Evolutionary conservation across 1,140 invertebrate genomes (phyloP).

Genomic region (Drosophila ficusphila): DNA sequence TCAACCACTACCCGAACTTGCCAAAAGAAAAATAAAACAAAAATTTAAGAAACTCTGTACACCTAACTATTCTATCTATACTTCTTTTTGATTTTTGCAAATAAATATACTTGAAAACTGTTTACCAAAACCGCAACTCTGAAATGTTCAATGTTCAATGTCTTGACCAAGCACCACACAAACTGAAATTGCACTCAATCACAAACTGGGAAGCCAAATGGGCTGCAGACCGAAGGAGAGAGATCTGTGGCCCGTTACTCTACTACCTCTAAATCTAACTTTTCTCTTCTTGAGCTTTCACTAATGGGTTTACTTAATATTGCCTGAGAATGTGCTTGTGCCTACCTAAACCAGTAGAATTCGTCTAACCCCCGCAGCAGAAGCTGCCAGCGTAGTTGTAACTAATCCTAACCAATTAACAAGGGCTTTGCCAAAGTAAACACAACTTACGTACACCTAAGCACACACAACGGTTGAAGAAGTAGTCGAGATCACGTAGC

Average conservation of each 20-base stretch:
- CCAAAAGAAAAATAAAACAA: neutral
- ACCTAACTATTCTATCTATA: constrained; percentile 38
- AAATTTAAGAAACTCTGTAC: constrained; percentile 37
- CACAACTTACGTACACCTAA: constrained; percentile 3
- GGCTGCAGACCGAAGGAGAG: neutral
- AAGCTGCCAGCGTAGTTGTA: constrained; percentile 17
- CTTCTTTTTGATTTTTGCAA: constrained; percentile 35
- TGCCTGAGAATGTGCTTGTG: constrained; percentile 22
- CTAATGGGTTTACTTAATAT: constrained; percentile 17
- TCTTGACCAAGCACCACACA: constrained; percentile 30
- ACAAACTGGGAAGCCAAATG: constrained; percentile 25
- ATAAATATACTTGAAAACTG: constrained; percentile 29
- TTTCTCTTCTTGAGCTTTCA: constrained; percentile 13
- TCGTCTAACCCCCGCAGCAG: constrained; percentile 14
- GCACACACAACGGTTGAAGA: constrained; percentile 17
- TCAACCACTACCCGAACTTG: constrained; percentile 9
- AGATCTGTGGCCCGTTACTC: constrained; percentile 6
- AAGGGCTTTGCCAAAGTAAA: constrained; percentile 9
- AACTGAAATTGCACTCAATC: constrained; percentile 26
- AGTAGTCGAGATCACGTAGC: constrained; percentile 26
- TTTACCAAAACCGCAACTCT: constrained; percentile 18
- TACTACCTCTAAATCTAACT: constrained; percentile 22
- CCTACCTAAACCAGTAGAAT: constrained; percentile 38
- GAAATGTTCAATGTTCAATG: constrained; percentile 30
- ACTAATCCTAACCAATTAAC: constrained; percentile 29